phyloP scores from a whole-genome alignment of 2,113 vertebrate genomes.

The Cyprinodon variegatus region DNA sequence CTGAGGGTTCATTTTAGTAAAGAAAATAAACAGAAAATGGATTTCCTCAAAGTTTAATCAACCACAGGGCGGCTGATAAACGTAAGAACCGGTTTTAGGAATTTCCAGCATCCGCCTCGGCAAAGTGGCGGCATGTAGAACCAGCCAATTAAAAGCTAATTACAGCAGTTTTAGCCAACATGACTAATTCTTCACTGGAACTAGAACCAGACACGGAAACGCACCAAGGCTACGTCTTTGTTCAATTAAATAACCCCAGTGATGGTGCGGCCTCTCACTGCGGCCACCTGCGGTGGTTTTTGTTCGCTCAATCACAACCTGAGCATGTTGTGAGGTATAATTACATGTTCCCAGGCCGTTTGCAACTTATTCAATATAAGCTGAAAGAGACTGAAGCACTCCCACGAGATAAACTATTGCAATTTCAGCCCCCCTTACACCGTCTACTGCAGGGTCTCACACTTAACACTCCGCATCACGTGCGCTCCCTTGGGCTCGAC shows the following conservation, averaged over 20 bases:
- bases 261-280: background rate
- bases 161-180: background rate
- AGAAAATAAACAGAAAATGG: background rate
- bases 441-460: slow-evolving; percentile 12
- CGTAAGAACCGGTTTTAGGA: background rate
- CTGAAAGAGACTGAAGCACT: slow-evolving; percentile 19
- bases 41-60: background rate
- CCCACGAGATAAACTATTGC: slow-evolving; percentile 8
- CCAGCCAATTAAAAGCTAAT: slow-evolving; percentile 2
- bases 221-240: background rate
- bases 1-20: background rate
- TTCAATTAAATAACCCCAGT: background rate
- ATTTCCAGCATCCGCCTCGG: too few species aligned
- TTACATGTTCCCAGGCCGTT: slow-evolving; percentile 15
- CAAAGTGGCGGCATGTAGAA: background rate
- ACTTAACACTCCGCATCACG: slow-evolving; percentile 21
- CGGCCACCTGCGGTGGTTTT: slow-evolving; percentile 1
- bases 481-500: slow-evolving; percentile 37
- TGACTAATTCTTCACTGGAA: slow-evolving; percentile 8
- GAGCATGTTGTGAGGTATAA: background rate
- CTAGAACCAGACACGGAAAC: slow-evolving; percentile 12
- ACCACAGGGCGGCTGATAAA: background rate
- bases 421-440: slow-evolving; percentile 4
- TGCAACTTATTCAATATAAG: background rate
- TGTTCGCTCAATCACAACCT: slow-evolving; percentile 28